Evolutionary conservation across 2,113 vertebrate genomes (phyloP), one percentile per base, ranked within the genome.

Genomic region (Neolamprologus brichardi): DNA sequence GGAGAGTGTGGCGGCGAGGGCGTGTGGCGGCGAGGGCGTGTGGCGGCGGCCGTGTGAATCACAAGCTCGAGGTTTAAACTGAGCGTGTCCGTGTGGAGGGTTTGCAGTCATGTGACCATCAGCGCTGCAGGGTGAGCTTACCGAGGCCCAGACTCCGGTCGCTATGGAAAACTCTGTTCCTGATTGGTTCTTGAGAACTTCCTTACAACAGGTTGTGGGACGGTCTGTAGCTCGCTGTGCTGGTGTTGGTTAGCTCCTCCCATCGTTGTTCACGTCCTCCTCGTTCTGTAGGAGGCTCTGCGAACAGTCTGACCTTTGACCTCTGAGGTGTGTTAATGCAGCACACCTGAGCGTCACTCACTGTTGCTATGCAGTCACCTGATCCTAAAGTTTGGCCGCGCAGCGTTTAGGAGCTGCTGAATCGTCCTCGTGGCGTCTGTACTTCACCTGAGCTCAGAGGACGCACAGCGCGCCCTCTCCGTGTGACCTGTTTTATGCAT

Each of bases 151-250:
- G n/a, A 70, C 32, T 0, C 32, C 4, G 11, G 32, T 67, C 1
- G 60, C 18, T 67, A 67, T 64, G 32, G 6, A 67, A 67, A 67
- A 67, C 11, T 34, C 8, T 67, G 4, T 67, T 67, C 62, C 62
- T 20, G 62, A 67, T 37, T 39, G 18, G 62, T 23, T 70, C 34
- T 20, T 67, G 62, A 67, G 18, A 39, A 1, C 62, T 20, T 39
- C 20, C 56, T 60, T 60, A 60, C 1, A 0, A 15, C 64, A 70
- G 13, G 64, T 41, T 41, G 20, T 25, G 37, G n/a, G 37, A 25
- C 7, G 37, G 7, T 25, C 64, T 25, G 7, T 25, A 44, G 13
- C 67, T 44, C 5, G 2, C 37, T 41, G 4, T 25, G 64, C 39
- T 72, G 64, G 64, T 37, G 14, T 41, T 41, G 34, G n/a, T 41